Conservation (phyloP, 2,888 invertebrate genomes). For the Pollenia griseotomentosa region DNA sequence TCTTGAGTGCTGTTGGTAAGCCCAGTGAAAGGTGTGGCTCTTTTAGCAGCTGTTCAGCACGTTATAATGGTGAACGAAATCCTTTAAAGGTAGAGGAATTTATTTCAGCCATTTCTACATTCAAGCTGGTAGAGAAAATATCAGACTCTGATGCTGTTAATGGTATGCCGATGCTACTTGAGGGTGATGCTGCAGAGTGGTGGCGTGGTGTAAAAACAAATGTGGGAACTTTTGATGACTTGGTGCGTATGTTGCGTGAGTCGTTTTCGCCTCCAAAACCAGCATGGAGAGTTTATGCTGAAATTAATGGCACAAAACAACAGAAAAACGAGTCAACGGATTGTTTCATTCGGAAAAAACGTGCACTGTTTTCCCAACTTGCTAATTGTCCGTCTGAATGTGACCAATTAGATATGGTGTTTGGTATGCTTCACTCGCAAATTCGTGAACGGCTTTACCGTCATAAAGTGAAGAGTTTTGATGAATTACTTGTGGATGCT, state of each 20-base stretch:
- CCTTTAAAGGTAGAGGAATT: conserved; percentile 62
- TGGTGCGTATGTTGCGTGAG: too few relatives aligned
- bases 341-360: too few relatives aligned
- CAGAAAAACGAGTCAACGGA: conserved; percentile 37
- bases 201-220: conserved; percentile 58
- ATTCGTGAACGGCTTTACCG: conserved; percentile 60
- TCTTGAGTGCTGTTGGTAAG: too few relatives aligned
- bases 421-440: conserved; percentile 52
- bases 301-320: conserved; percentile 57
- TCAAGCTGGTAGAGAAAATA: conserved; percentile 67
- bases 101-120: conserved; percentile 56
- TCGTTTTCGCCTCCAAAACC: conserved; percentile 70
- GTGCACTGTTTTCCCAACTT: too few relatives aligned
- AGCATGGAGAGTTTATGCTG: conserved; percentile 69
- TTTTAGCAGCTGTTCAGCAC: conserved; percentile 2
- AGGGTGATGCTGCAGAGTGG: conserved; percentile 64
- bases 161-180: conserved; percentile 68
- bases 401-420: too few relatives aligned
- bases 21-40: too few relatives aligned
- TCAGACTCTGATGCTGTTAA: conserved; percentile 60
- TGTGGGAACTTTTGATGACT: too few relatives aligned
- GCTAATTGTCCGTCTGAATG: too few relatives aligned
- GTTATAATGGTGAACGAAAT: background rate
- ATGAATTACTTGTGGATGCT: conserved; percentile 53
- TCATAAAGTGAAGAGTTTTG: conserved; percentile 52